phyloP scores from a whole-genome alignment of 2,888 invertebrate genomes.

The Onchidella celtica region DNA sequence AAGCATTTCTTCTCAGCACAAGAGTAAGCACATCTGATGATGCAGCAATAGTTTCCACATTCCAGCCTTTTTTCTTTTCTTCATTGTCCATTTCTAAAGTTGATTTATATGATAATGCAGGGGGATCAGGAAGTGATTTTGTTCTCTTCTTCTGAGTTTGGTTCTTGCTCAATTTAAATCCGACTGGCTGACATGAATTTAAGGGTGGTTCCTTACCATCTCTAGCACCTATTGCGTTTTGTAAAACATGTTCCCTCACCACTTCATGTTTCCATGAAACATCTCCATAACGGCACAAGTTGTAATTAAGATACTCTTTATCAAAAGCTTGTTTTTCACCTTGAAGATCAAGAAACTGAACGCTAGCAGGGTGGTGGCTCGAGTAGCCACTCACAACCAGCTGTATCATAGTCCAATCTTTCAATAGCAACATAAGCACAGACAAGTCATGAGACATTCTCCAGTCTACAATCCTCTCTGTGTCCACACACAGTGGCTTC shows the following conservation, averaged over 20 bases:
- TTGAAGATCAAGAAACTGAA: neutral
- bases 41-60: conserved; percentile 15
- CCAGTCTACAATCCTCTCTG: conserved; percentile 41
- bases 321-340: conserved; percentile 19
- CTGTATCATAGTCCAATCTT: conserved; percentile 41
- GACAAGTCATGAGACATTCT: conserved; percentile 49
- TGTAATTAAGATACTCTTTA: conserved; percentile 24
- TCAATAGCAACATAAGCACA: conserved; percentile 42
- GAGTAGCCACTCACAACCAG: conserved; percentile 47
- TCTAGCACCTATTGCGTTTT: neutral
- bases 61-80: conserved; percentile 30
- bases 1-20: conserved; percentile 2
- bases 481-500: conserved; percentile 29
- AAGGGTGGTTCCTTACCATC: neutral
- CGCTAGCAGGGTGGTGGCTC: neutral
- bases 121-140: neutral
- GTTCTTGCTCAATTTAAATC: conserved; percentile 25
- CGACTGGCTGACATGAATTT: neutral
- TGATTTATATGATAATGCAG: neutral
- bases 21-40: conserved; percentile 29
- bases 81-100: neutral
- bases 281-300: conserved; percentile 40
- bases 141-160: neutral
- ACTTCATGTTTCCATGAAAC: conserved; percentile 35
- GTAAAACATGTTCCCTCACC: conserved; percentile 9